Conservation (phyloP, 1,140 invertebrate genomes). For the Acyrthosiphon pisum region DNA sequence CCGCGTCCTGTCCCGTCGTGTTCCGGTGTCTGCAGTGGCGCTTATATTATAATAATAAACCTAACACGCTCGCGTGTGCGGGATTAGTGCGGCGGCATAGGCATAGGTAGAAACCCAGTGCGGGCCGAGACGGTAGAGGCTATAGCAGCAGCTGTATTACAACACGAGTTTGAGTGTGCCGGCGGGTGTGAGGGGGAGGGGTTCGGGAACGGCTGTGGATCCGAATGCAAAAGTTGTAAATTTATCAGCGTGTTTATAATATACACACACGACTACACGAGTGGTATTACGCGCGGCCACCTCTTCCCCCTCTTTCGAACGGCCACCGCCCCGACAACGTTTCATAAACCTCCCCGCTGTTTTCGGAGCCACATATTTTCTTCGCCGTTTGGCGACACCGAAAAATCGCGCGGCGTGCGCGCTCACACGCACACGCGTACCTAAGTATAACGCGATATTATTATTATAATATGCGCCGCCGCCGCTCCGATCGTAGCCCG, state of each 20-base stretch:
- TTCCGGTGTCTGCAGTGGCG: background rate
- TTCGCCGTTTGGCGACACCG: slow-evolving; percentile 9
- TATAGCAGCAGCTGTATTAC: background rate
- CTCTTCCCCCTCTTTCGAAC: background rate
- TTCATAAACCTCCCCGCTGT: slow-evolving; percentile 37
- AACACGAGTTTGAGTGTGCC: background rate
- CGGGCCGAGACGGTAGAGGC: background rate
- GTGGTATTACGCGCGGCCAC: background rate
- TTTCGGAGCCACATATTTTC: slow-evolving; percentile 31
- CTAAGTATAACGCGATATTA: background rate
- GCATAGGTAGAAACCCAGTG: background rate
- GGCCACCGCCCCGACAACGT: background rate
- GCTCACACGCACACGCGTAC: background rate
- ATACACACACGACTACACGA: background rate
- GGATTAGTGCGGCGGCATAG: background rate
- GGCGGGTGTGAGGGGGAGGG: background rate
- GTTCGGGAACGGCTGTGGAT: background rate
- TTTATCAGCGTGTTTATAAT: slow-evolving; percentile 22
- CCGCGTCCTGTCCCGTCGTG: background rate
- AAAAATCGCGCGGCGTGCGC: background rate
- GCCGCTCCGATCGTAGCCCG: background rate
- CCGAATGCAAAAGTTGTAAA: slow-evolving; percentile 45
- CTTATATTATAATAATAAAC: background rate
- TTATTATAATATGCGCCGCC: background rate
- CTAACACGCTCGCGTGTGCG: background rate